Evolutionary conservation across 1,140 invertebrate genomes (phyloP).

Genomic region (fruit fly (Drosophila melanogaster)): DNA sequence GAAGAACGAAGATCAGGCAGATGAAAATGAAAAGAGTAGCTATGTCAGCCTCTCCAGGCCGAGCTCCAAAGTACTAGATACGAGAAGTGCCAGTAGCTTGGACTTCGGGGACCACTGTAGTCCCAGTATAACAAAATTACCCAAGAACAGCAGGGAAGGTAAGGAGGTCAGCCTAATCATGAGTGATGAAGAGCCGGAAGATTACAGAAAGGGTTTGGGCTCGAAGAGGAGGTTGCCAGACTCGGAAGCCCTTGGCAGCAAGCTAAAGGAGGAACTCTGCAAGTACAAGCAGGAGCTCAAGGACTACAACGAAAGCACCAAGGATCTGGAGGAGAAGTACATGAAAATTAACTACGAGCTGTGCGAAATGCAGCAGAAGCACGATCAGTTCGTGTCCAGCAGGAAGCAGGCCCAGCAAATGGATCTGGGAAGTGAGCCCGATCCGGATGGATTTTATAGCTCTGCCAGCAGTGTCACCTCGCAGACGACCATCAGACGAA

Average conservation of each 20-base stretch:
- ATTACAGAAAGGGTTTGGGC: neutral
- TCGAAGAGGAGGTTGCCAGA: conserved; percentile 1
- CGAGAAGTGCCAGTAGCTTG: conserved; percentile 2
- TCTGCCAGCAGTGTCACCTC: conserved; percentile 50
- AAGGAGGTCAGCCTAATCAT: neutral
- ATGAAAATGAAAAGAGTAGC: conserved; percentile 30
- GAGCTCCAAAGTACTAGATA: neutral
- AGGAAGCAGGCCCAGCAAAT: conserved; percentile 7
- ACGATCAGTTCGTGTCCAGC: conserved; percentile 54
- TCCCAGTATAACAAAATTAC: conserved; percentile 1
- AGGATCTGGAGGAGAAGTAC: conserved; percentile 76
- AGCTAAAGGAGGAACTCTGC: conserved; percentile 66
- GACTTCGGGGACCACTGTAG: conserved; percentile 3
- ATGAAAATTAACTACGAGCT: conserved; percentile 77
- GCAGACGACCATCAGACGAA: conserved; percentile 29
- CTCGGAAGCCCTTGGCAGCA: conserved; percentile 57
- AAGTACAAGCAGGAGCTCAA: conserved; percentile 78
- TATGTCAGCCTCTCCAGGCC: conserved; percentile 25
- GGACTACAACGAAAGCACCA: conserved; percentile 78
- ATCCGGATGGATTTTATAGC: conserved; percentile 25
- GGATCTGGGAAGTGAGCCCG: conserved; percentile 35
- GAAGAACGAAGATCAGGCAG: conserved; percentile 7
- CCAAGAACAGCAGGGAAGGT: conserved; percentile 4
- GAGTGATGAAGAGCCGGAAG: conserved; percentile 17
- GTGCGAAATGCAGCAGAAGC: conserved; percentile 77